Evolutionary conservation across 1,140 invertebrate species (phyloP).

Genomic region (Drosophila sulfurigaster): DNA sequence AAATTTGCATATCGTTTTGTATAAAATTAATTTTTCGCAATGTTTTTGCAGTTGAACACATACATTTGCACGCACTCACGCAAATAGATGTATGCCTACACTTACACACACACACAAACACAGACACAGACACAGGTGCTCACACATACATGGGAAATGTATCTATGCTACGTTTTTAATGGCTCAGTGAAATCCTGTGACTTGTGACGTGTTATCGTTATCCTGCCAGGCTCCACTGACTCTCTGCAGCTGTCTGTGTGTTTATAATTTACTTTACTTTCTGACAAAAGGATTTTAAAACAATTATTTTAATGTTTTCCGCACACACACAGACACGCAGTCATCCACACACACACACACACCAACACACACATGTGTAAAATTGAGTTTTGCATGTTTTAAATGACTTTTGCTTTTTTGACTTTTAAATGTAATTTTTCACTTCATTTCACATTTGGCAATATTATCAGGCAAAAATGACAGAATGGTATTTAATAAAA

Average conservation of each 20-base stretch:
- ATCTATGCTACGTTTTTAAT: constrained; percentile 57
- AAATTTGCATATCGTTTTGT: constrained; percentile 62
- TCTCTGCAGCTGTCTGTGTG: constrained; percentile 55
- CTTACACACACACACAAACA: constrained; percentile 4
- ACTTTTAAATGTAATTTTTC: constrained; percentile 83
- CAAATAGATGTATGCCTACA: constrained; percentile 1
- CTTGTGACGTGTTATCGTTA: constrained; percentile 80
- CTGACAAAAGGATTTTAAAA: constrained; percentile 84
- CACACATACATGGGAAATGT: background rate
- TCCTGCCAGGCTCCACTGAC: constrained; percentile 50
- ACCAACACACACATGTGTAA: constrained; percentile 28
- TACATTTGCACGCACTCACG: constrained; percentile 9
- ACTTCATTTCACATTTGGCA: constrained; percentile 78
- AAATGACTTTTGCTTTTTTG: constrained; percentile 82
- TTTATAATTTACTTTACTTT: constrained; percentile 84
- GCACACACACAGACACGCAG: constrained; percentile 44
- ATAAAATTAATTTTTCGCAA: constrained; percentile 70
- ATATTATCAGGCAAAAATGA: constrained; percentile 63
- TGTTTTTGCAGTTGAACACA: constrained; percentile 71
- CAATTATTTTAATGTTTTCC: constrained; percentile 83
- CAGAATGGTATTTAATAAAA: constrained; percentile 79
- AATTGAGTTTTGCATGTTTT: constrained; percentile 73
- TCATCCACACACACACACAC: constrained; percentile 12
- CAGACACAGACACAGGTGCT: background rate
- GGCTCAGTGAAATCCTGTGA: constrained; percentile 73